Evolutionary conservation across 2,797 vertebrate genomes (phyloP).

Genomic region (Falco berigora): DNA sequence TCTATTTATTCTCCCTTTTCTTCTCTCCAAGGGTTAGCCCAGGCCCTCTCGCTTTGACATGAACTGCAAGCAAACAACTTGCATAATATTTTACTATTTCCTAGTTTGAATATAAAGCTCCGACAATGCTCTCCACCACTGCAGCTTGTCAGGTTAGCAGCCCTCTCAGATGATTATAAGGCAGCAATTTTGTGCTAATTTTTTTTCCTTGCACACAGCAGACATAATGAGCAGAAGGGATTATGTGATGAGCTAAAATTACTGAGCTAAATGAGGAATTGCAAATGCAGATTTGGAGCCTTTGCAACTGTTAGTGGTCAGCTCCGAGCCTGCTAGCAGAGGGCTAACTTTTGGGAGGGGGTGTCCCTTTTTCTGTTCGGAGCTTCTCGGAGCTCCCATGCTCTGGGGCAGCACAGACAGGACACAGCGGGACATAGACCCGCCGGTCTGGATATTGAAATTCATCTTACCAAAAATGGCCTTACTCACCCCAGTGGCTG

Average conservation of each 20-base stretch:
- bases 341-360: neutral
- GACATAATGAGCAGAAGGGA: neutral
- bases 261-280: neutral
- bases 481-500: neutral
- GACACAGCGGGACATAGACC: neutral
- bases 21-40: conserved; percentile 18
- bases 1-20: conserved; percentile 44
- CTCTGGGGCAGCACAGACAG: neutral
- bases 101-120: neutral
- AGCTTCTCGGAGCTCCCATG: neutral
- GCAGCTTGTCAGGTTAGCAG: neutral
- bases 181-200: neutral
- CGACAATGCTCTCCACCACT: neutral
- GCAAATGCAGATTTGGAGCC: neutral
- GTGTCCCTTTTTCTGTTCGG: neutral
- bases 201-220: neutral
- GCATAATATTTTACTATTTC: neutral
- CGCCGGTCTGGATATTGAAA: fast-evolving
- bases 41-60: neutral
- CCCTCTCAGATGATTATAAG: neutral
- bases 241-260: conserved; percentile 6
- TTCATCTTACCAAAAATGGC: neutral
- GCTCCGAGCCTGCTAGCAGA: neutral
- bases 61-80: neutral
- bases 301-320: neutral